Evolutionary conservation across 2,797 vertebrate species (phyloP), one percentile per base, ranked within the genome.

Genomic region (Clamator glandarius): DNA sequence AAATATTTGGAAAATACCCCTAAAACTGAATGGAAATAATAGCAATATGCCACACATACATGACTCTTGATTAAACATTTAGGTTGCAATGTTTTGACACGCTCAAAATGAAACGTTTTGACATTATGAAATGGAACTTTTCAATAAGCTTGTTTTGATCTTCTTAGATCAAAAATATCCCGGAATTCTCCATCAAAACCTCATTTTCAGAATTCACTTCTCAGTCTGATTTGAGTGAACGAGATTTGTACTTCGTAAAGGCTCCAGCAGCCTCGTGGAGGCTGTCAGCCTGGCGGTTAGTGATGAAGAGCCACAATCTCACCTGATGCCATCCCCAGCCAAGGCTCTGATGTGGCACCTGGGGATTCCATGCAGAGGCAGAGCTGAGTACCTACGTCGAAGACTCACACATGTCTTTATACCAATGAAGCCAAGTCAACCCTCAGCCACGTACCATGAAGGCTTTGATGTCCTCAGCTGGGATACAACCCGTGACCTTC

Each of bases 141-240:
- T 93, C 95, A 67, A 81, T 73, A 51, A 69, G 70, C 63, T 76
- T 90, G 84, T 94, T 94, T 95, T 94, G 89, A 93, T 95, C 93
- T 90, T 91, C 41, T 63, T 51, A 48, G 83, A 91, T 95, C 31
- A 95, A 95, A 96, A 89, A 79, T 63, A 88, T 46, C 74, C 81
- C 5, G 31, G 89, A 68, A 92, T 86, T 69, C 91, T 91, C 42
- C 24, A n/a, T 73, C 35, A 70, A 36, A 91, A 73, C 1, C 2
- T 24, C 7, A 8, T n/a, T 91, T 39, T 0, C 4, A 62, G 82
- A 33, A 64, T 58, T 58, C 31, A 0, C 25, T 51, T 42, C 78
- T 33, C 3, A 0, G 52, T 72, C 18, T 33, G 91, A 20, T 55
- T 39, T 2, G 31, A 7, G 41, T 41, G 9, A 67, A 44, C 0